Evolutionary conservation across 2,797 vertebrate species (phyloP), one percentile per base, ranked within the genome.

Genomic region (Platyrinchus mystaceus): DNA sequence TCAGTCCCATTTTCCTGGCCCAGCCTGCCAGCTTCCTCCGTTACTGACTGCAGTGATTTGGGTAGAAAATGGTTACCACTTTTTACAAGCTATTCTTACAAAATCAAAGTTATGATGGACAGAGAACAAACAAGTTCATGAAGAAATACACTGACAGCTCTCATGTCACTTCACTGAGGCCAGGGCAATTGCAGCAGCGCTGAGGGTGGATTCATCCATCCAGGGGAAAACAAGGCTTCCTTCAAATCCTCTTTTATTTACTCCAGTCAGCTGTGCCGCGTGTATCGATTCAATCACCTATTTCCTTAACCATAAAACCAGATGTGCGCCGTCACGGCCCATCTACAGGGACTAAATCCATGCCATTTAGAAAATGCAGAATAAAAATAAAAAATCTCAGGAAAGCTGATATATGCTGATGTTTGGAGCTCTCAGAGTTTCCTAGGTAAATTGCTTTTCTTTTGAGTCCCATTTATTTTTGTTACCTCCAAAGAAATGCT

Each of bases 381-480:
- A 94, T 90, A 43, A 92, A 94, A 93, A 93, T 60, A 84, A 90
- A 96, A 95, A 71, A 85, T 87, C 89, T 89, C 92, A 75, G 78
- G 92, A 86, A 97, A 92, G 95, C 84, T 76, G 77, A 95, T 93
- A 90, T 83, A 91, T 47, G 77, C 84, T 95, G 86, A 81, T 91
- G 71, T 79, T 95, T 87, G 84, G 87, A 90, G 58, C 81, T 78
- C 86, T 94, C 70, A 69, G 63, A 84, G 34, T 90, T 96, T 94
- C 90, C 67, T 92, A 90, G 90, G 93, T 95, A 84, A 89, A 91
- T 53, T 83, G 89, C 91, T 96, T 96, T 92, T 87, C 59, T 93
- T 97, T 89, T 44, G 86, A 97, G 84, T 84, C 66, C 62, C 80
- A 80, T 95, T 96, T 96, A 95, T 97, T 97, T 96, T 95, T 94